Conservation (phyloP, 2,113 vertebrate genomes). For the Apteryx owenii region DNA sequence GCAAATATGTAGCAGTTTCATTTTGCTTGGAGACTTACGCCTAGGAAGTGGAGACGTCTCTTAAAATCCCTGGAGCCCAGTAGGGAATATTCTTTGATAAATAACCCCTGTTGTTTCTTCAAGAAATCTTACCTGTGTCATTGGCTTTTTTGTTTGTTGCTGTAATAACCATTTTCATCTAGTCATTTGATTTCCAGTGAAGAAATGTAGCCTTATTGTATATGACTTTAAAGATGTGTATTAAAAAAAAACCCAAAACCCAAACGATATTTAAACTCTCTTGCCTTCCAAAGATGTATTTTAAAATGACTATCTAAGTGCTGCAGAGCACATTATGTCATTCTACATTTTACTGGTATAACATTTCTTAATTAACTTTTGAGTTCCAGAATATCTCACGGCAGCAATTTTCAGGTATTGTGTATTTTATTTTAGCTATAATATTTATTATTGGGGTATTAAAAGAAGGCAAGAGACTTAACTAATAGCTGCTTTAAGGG, state of each 20-base stretch:
- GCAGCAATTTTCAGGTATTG: constrained; percentile 17
- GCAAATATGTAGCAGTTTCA: background rate
- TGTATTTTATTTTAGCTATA: constrained; percentile 24
- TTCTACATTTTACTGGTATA: background rate
- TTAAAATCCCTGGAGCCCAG: background rate
- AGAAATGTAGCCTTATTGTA: background rate
- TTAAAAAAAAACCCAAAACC: background rate
- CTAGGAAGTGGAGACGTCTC: background rate
- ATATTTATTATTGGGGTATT: constrained; percentile 25
- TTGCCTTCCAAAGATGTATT: background rate
- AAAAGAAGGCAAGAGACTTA: constrained; percentile 28
- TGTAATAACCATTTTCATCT: background rate
- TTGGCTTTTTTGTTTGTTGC: background rate
- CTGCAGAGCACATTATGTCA: background rate
- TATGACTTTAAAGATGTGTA: background rate
- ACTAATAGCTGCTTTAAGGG: background rate
- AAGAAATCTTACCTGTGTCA: background rate
- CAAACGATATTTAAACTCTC: background rate
- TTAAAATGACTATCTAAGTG: background rate
- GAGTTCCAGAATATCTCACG: background rate
- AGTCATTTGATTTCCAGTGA: background rate
- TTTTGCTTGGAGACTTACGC: background rate
- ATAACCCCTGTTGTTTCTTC: background rate
- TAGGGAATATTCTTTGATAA: background rate
- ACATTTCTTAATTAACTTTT: constrained; percentile 44